phyloP scores from a whole-genome alignment of 2,888 invertebrate genomes.

The Glyphotaelius pellucidus region DNA sequence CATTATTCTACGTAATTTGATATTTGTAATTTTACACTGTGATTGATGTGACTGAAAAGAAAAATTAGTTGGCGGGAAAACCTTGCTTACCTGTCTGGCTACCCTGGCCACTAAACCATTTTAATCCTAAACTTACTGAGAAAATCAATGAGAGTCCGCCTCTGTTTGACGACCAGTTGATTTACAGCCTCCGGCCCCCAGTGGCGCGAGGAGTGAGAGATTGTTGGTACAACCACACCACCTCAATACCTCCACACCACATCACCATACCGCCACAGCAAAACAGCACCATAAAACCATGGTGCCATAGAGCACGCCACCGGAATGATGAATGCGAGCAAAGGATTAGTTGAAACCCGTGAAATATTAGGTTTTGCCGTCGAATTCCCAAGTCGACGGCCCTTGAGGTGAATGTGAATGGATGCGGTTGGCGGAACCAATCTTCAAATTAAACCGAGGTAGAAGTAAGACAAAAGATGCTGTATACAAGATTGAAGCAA shows the following conservation, averaged over 20 bases:
- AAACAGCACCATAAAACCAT: neutral
- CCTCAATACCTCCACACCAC: neutral
- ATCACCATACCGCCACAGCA: neutral
- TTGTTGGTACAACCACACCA: constrained; percentile 4
- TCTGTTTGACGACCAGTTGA: neutral
- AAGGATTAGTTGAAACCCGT: constrained; percentile 39
- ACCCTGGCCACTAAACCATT: neutral
- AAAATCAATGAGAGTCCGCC: neutral
- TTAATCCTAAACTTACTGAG: neutral
- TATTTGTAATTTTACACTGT: neutral
- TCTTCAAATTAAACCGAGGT: neutral
- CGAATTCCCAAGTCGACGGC: neutral
- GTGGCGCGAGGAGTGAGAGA: constrained; percentile 21
- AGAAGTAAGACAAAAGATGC: neutral
- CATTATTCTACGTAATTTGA: too few species aligned
- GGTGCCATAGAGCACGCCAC: constrained; percentile 10
- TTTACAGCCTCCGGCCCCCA: constrained; percentile 21
- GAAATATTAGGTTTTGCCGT: constrained; percentile 21
- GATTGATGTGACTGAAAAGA: neutral
- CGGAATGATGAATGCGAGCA: neutral
- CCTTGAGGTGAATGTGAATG: neutral
- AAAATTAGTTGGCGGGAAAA: neutral
- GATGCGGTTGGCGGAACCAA: constrained; percentile 8
- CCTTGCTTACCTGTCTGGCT: neutral
- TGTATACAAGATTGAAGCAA: neutral